Evolutionary conservation across 1,140 invertebrate species (phyloP), one percentile per base, ranked within the genome.

Genomic region (Megathymus violae): DNA sequence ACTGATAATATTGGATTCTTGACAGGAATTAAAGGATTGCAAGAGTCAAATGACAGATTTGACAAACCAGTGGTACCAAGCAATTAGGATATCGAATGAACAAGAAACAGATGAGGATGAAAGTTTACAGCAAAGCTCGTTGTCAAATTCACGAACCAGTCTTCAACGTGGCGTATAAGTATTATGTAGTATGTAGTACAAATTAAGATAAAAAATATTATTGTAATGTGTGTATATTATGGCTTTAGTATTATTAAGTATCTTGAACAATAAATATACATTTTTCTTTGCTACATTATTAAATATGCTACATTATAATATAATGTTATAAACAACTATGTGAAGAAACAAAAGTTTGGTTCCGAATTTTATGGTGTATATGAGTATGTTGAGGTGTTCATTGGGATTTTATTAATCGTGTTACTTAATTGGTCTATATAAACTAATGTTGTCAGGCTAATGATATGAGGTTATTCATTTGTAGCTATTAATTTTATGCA

Each of bases 11-110:
- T n/a, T n/a, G n/a, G n/a, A n/a, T 76, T 76, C 68, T 77, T 87
- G 91, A 19, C 92, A 98, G 94, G 97, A 99, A 92, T 87, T 99
- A 43, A 97, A 97, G 80, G 97, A 98, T 87, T 98, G 98, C 77
- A 97, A 97, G 81, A 97, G 95, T 44, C 97, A 98, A 92, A 99
- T 99, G 97, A 97, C 96, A 4, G 96, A 97, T 91, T 91, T 99
- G 43, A 98, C 97, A 0, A 98, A 98, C 83, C 96, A 98, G 82
- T 99, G 98, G 98, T 98, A 98, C 91, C 97, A 98, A 84, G 97
- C 97, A 0, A 97, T 98, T 62, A 92, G 97, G 58, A 96, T 97
- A 75, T 96, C 95, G 62, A 95, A 97, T 62, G 89, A 91, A 47
- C 84, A 90, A 13, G 93, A 93, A 17, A 93, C 93, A 1, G 93